Evolutionary conservation across 2,113 vertebrate genomes (phyloP).

Genomic region (Laterallus jamaicensis): DNA sequence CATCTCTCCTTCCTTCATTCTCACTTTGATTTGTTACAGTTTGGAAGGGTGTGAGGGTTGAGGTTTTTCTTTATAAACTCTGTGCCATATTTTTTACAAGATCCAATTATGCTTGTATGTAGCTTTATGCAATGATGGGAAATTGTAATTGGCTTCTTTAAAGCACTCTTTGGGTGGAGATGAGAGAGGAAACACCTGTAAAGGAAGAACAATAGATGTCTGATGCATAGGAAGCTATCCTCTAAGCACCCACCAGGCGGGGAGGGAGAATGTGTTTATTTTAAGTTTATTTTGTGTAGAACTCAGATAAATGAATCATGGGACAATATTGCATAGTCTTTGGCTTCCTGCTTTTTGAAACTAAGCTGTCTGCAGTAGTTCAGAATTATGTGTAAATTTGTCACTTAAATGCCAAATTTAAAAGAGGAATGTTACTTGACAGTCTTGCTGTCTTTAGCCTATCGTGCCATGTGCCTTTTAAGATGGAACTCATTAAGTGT

Average conservation of each 20-base stretch:
- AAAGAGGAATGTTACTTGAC: neutral
- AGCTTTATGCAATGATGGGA: slow-evolving; percentile 15
- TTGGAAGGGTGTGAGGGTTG: neutral
- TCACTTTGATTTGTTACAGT: neutral
- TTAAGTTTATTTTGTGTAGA: slow-evolving; percentile 7
- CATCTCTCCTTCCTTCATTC: neutral
- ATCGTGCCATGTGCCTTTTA: neutral
- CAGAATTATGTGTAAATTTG: neutral
- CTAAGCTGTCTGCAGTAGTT: neutral
- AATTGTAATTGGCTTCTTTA: slow-evolving; percentile 1
- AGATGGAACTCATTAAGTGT: neutral
- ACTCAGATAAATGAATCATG: neutral
- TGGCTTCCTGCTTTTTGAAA: neutral
- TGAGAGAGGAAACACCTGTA: slow-evolving; percentile 79
- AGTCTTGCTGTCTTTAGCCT: neutral
- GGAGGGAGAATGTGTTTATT: slow-evolving; percentile 43
- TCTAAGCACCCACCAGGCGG: neutral
- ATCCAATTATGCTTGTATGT: neutral
- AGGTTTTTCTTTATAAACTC: neutral
- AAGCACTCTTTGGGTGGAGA: slow-evolving; percentile 26
- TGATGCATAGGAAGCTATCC: slow-evolving; percentile 70
- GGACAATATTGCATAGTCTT: neutral
- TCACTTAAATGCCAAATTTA: neutral
- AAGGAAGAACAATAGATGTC: slow-evolving; percentile 66
- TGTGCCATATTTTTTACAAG: neutral